Evolutionary conservation across 2,888 invertebrate species (phyloP).

Genomic region (Cetonia aurata): DNA sequence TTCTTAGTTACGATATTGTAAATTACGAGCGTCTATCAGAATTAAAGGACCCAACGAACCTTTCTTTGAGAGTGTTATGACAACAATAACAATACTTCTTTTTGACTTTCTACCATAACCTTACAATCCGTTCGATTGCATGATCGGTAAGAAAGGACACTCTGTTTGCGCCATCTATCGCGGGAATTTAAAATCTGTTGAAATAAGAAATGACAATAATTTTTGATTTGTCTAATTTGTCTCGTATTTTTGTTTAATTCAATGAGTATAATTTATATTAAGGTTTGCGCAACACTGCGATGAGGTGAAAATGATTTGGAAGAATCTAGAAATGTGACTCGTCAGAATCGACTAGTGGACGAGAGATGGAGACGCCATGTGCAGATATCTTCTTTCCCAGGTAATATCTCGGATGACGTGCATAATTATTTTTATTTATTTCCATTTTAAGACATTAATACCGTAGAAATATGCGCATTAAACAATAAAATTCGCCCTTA

Average conservation of each 20-base stretch:
- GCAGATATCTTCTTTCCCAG: slow-evolving; percentile 29
- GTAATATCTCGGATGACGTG: slow-evolving; percentile 2
- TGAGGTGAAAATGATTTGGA: background rate
- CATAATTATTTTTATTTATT: slow-evolving; percentile 10
- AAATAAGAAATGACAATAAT: slow-evolving; percentile 26
- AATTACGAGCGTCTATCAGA: slow-evolving; percentile 20
- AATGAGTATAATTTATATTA: background rate
- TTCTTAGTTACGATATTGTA: slow-evolving; percentile 37
- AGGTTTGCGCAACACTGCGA: background rate
- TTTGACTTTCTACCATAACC: slow-evolving; percentile 15
- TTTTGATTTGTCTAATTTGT: slow-evolving; percentile 8
- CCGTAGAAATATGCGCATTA: background rate
- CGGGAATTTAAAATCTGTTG: background rate
- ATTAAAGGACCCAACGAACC: background rate
- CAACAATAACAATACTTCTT: slow-evolving; percentile 25
- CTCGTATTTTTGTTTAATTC: background rate
- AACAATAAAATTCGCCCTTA: background rate
- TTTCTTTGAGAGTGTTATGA: slow-evolving; percentile 28
- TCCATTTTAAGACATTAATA: background rate
- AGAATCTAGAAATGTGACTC: slow-evolving; percentile 2
- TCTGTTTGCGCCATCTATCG: background rate
- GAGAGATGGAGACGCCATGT: slow-evolving; percentile 33
- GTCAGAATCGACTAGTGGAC: slow-evolving; percentile 5
- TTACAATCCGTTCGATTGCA: background rate
- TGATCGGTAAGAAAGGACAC: background rate